Conservation (phyloP, 2,888 invertebrate species). For the Heliconius sara region DNA sequence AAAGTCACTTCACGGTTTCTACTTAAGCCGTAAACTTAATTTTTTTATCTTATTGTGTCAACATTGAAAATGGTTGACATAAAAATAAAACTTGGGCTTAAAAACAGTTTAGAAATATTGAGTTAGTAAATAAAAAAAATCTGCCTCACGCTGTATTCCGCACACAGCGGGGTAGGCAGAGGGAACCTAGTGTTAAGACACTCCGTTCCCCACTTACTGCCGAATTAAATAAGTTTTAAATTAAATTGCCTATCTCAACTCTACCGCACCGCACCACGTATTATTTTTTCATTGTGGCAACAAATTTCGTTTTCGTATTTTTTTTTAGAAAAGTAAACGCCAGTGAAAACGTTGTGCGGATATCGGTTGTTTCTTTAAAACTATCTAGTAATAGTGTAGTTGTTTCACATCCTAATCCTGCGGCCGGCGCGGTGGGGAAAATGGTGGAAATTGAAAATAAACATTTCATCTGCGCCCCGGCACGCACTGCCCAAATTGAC, state of each 20-base stretch:
- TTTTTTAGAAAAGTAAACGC: slow-evolving; percentile 11
- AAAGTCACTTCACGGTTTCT: neutral
- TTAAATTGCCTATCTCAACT: neutral
- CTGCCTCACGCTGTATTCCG: too few species aligned
- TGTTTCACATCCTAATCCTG: slow-evolving; percentile 76
- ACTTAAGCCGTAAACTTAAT: neutral
- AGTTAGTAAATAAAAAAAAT: neutral
- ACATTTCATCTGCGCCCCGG: slow-evolving; percentile 82
- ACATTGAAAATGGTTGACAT: neutral
- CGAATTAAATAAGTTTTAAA: neutral
- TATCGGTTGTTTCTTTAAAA: slow-evolving; percentile 46
- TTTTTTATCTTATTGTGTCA: neutral
- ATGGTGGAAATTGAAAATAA: slow-evolving; percentile 84
- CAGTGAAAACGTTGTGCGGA: slow-evolving; percentile 4
- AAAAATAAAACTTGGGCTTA: neutral
- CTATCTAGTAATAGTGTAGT: slow-evolving; percentile 59
- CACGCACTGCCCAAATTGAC: slow-evolving; percentile 84
- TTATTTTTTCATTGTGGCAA: slow-evolving; percentile 15
- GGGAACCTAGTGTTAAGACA: too few species aligned
- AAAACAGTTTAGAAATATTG: neutral
- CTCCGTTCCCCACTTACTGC: too few species aligned
- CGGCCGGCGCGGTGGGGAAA: slow-evolving; percentile 74
- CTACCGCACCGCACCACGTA: neutral
- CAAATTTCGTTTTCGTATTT: slow-evolving; percentile 3
- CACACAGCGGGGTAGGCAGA: too few species aligned